Percentiles rank a stretch among this genome's conserved stretches.
These are phyloP conservation scores for Poeciliopsis gracilis DNA, from an alignment of 2,797 vertebrate genomes.

Conservation along the genomic window DNA sequence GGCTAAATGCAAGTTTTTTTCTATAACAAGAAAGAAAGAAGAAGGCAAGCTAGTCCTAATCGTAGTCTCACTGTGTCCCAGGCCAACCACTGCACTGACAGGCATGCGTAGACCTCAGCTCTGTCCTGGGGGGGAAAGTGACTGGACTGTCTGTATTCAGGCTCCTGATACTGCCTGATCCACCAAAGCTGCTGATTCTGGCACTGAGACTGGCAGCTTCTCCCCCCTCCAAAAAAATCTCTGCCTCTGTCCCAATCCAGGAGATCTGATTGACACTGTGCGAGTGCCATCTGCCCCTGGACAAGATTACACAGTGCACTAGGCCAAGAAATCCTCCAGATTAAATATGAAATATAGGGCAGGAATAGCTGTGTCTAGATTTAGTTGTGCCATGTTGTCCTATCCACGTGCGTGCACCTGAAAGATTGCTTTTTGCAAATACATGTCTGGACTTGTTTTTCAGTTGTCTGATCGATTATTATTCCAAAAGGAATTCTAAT, in stretches of 20 bases:
- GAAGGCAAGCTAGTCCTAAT: constrained; percentile 61
- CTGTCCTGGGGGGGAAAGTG: constrained; percentile 39
- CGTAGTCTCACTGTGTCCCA: constrained; percentile 46
- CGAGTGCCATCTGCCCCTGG: constrained; percentile 74
- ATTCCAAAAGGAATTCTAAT: neutral
- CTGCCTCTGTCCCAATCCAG: constrained; percentile 63
- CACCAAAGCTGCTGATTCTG: constrained; percentile 62
- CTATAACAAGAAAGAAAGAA: constrained; percentile 20
- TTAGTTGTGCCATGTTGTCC: constrained; percentile 16
- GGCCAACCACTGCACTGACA: constrained; percentile 33
- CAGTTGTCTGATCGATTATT: neutral
- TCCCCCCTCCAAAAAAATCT: constrained; percentile 26
- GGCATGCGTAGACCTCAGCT: constrained; percentile 45
- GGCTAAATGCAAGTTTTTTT: constrained; percentile 13
- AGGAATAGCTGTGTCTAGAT: constrained; percentile 63
- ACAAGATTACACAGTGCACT: constrained; percentile 73
- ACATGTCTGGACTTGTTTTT: constrained; percentile 15
- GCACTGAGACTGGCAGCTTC: constrained; percentile 21
- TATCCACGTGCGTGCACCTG: constrained; percentile 21
- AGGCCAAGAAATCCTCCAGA: constrained; percentile 78
- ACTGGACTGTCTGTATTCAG: constrained; percentile 30
- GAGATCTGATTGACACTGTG: constrained; percentile 66
- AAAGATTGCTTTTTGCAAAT: constrained; percentile 25
- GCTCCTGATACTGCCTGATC: constrained; percentile 31
- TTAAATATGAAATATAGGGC: constrained; percentile 83